These are phyloP conservation scores for Cydia fagiglandana DNA, from an alignment of 1,140 invertebrate genomes.

Conservation along the genomic window DNA sequence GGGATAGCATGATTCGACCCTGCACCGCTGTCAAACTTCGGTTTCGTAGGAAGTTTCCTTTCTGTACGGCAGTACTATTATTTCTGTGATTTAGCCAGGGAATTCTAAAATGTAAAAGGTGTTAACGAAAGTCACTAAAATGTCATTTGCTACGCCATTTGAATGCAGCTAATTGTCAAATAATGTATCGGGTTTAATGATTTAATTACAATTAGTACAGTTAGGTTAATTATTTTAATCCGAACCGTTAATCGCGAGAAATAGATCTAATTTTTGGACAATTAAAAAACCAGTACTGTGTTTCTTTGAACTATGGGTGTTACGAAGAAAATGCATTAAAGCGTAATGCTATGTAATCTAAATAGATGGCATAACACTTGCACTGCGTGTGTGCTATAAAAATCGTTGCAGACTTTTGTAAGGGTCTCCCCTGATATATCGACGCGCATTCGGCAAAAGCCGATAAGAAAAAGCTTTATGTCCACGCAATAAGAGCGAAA, in stretches of 20 bases:
- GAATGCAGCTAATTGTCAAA: constrained; percentile 7
- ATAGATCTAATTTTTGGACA: neutral
- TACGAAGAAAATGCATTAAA: neutral
- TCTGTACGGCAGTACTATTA: too few species aligned
- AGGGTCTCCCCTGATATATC: too few species aligned
- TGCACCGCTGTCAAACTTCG: too few species aligned
- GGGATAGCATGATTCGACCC: too few species aligned
- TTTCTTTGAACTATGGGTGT: neutral
- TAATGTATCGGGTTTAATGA: neutral
- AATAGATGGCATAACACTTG: neutral
- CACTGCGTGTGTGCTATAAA: too few species aligned
- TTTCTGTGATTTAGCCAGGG: neutral
- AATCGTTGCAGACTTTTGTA: too few species aligned
- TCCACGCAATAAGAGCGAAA: too few species aligned
- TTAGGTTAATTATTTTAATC: neutral
- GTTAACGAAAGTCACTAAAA: neutral
- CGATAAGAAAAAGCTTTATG: too few species aligned
- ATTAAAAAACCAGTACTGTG: neutral
- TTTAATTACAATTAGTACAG: neutral
- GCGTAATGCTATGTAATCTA: neutral
- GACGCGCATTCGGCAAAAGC: too few species aligned
- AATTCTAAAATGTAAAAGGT: neutral
- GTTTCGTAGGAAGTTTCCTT: too few species aligned
- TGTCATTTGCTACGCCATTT: neutral
- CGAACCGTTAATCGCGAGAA: constrained; percentile 5